Evolutionary conservation across 2,888 invertebrate genomes (phyloP).

Genomic region (Watsonalla cultraria): DNA sequence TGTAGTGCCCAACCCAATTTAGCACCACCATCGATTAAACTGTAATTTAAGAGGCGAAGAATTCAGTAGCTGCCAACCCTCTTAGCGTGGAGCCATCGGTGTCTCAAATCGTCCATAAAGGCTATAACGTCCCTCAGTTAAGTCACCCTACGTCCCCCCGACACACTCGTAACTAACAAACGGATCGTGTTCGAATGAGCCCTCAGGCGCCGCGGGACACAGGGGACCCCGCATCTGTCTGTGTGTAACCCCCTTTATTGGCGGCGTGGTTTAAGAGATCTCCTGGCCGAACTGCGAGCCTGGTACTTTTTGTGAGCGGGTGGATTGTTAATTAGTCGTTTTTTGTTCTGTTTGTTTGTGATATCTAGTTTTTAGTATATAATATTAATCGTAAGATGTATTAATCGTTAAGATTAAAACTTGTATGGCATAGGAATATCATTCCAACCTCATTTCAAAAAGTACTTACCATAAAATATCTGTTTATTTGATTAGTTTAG

Average conservation of each 20-base stretch:
- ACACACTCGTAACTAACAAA: constrained; percentile 52
- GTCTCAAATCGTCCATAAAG: constrained; percentile 49
- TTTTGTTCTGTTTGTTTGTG: not conserved
- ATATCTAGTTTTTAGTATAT: too few relatives aligned
- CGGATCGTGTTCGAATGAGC: constrained; percentile 31
- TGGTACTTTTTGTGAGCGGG: not conserved
- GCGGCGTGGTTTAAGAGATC: constrained; percentile 12
- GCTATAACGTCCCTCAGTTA: constrained; percentile 30
- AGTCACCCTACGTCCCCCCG: constrained; percentile 38
- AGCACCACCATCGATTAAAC: not conserved
- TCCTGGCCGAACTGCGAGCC: not conserved
- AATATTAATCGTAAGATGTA: too few relatives aligned
- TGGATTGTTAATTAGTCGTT: not conserved
- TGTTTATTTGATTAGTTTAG: too few relatives aligned
- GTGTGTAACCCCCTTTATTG: constrained; percentile 19
- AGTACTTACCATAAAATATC: too few relatives aligned
- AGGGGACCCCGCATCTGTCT: constrained; percentile 36
- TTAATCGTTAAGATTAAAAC: too few relatives aligned
- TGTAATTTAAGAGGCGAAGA: not conserved
- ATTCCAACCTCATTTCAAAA: too few relatives aligned
- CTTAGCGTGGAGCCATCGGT: not conserved
- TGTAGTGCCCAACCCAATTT: too few relatives aligned
- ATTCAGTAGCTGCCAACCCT: constrained; percentile 1
- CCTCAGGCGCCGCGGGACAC: constrained; percentile 18
- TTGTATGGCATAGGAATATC: too few relatives aligned